phyloP scores from a whole-genome alignment of 2,113 vertebrate species.

The Phocoena phocoena region DNA sequence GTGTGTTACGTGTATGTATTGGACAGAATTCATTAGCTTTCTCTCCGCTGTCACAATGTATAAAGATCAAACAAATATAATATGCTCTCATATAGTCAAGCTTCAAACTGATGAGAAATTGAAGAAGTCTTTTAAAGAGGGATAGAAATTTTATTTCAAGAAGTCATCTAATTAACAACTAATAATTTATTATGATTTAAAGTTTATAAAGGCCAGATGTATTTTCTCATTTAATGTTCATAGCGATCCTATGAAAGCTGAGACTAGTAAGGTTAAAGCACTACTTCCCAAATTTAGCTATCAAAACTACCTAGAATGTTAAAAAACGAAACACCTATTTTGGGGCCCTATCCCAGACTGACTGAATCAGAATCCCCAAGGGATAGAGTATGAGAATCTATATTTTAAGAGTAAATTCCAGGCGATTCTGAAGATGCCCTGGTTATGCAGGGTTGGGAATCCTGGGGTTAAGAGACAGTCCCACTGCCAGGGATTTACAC shows the following conservation, averaged over 20 bases:
- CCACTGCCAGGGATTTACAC: rapidly evolving
- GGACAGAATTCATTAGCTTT: background rate
- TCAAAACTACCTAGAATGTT: background rate
- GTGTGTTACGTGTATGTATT: background rate
- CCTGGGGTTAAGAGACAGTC: background rate
- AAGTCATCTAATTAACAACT: background rate
- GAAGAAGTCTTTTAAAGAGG: background rate
- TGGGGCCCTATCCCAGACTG: background rate
- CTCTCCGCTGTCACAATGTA: background rate
- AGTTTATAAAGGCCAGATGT: background rate
- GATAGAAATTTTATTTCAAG: background rate
- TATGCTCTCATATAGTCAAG: background rate
- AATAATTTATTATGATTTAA: slow-evolving; percentile 20
- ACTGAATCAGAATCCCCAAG: background rate
- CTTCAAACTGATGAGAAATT: slow-evolving; percentile 22
- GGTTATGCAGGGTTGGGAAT: background rate
- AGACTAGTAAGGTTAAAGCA: background rate
- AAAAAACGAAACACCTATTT: background rate
- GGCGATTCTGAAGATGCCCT: background rate
- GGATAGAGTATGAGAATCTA: background rate
- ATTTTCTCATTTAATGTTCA: background rate
- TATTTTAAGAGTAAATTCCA: background rate
- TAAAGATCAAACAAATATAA: slow-evolving; percentile 4
- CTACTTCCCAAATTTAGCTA: background rate
- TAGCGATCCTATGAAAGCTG: background rate